A percentile compares a stretch with the other conserved stretches of the same genome.
Evolutionary conservation across 2,113 vertebrate genomes (phyloP).

Genomic region (Colaptes auratus): DNA sequence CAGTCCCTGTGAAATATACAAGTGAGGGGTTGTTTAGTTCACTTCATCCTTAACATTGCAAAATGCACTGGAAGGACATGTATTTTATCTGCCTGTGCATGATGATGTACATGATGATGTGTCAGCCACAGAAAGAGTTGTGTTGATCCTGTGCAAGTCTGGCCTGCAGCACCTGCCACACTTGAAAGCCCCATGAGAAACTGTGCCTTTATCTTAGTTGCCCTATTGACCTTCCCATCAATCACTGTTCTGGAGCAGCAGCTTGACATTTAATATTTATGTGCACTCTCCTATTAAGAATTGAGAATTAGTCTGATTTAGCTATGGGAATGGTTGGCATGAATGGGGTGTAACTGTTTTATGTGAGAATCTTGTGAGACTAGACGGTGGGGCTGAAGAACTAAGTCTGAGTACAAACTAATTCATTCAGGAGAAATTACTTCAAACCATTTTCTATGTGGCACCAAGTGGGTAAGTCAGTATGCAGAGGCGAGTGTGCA

Average conservation of each 20-base stretch:
- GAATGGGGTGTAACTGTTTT: neutral
- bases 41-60: neutral
- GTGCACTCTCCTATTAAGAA: neutral
- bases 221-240: neutral
- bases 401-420: neutral
- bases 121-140: neutral
- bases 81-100: neutral
- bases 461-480: neutral
- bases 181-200: neutral
- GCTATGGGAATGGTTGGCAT: neutral
- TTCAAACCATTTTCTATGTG: neutral
- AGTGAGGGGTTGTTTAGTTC: neutral
- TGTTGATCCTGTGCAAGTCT: neutral
- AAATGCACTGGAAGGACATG: neutral
- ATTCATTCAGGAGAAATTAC: neutral
- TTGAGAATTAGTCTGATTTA: neutral
- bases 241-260: neutral
- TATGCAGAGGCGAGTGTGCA: neutral
- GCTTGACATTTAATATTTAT: neutral
- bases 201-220: neutral
- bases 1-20: neutral
- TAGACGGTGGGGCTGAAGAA: neutral
- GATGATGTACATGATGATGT: neutral
- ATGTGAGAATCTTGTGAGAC: neutral
- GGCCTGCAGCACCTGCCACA: accelerated